A percentile compares a stretch with the other conserved stretches of the same genome.
These are phyloP conservation scores for Enteromius trimaculatus DNA, from an alignment of 2,797 vertebrate species.

Conservation along the genomic window DNA sequence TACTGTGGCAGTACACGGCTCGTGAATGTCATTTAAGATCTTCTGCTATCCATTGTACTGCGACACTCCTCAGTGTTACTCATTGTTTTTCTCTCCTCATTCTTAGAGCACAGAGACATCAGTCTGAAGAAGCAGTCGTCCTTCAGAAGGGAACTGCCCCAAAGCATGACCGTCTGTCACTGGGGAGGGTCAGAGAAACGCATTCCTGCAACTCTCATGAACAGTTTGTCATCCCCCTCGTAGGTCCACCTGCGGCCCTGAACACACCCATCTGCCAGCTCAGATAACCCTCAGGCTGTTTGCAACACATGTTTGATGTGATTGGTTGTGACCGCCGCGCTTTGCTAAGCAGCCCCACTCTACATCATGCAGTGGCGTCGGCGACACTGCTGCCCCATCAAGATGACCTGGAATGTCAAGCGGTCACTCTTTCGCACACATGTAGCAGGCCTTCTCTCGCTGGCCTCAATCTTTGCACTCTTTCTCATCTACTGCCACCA, in stretches of 20 bases:
- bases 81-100: slow-evolving; percentile 60
- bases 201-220: slow-evolving; percentile 63
- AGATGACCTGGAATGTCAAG: slow-evolving; percentile 95
- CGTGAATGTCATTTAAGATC: slow-evolving; percentile 8
- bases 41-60: neutral
- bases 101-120: slow-evolving; percentile 70
- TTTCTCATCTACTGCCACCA: slow-evolving; percentile 93
- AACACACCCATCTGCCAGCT: slow-evolving; percentile 68
- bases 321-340: slow-evolving; percentile 70
- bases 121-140: slow-evolving; percentile 67
- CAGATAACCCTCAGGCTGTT: slow-evolving; percentile 71
- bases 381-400: slow-evolving; percentile 93
- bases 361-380: slow-evolving; percentile 98
- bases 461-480: slow-evolving; percentile 89
- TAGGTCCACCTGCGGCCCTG: slow-evolving; percentile 64
- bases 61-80: slow-evolving; percentile 43
- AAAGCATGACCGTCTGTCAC: slow-evolving; percentile 68
- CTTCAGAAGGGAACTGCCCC: slow-evolving; percentile 65
- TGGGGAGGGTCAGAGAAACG: slow-evolving; percentile 67
- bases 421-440: slow-evolving; percentile 94
- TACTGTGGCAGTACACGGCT: neutral
- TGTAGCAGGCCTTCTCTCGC: slow-evolving; percentile 87
- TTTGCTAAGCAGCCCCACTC: slow-evolving; percentile 68
- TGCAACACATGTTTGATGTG: slow-evolving; percentile 77
- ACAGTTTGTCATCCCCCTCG: slow-evolving; percentile 62